Percentiles rank a stretch among this genome's conserved stretches.
phyloP scores from a whole-genome alignment of 2,113 vertebrate species.

The Suricata suricatta region DNA sequence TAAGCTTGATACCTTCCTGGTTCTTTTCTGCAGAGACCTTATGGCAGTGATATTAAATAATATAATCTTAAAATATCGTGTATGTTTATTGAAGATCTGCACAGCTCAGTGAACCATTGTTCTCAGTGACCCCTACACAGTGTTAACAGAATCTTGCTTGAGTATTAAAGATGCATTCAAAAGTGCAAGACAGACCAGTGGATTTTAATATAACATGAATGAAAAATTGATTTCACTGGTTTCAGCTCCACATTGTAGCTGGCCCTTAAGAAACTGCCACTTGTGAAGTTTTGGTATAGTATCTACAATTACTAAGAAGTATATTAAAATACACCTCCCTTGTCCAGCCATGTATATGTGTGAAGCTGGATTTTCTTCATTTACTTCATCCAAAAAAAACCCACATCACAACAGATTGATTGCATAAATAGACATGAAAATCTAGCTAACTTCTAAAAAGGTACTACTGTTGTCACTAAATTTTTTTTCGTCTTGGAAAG shows the following conservation, averaged over 20 bases:
- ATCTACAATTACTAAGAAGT: neutral
- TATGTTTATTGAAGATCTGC: neutral
- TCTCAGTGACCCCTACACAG: neutral
- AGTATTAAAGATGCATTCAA: neutral
- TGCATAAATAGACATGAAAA: neutral
- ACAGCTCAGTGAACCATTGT: neutral
- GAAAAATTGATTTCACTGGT: neutral
- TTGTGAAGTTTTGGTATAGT: neutral
- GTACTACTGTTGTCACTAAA: neutral
- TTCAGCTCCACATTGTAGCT: neutral
- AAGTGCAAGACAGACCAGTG: neutral
- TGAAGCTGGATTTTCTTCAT: neutral
- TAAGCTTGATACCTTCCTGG: neutral
- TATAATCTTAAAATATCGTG: neutral
- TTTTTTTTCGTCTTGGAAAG: neutral
- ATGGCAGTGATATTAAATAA: neutral
- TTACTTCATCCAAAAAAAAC: neutral
- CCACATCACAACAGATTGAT: neutral
- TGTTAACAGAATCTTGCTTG: neutral
- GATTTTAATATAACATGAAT: neutral
- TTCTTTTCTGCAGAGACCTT: constrained; percentile 21
- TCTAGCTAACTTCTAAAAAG: neutral
- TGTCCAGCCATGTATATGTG: neutral
- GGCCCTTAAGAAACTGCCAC: neutral
- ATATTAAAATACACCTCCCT: neutral